phyloP scores from a whole-genome alignment of 1,140 invertebrate species.

The Cecropterus lyciades region DNA sequence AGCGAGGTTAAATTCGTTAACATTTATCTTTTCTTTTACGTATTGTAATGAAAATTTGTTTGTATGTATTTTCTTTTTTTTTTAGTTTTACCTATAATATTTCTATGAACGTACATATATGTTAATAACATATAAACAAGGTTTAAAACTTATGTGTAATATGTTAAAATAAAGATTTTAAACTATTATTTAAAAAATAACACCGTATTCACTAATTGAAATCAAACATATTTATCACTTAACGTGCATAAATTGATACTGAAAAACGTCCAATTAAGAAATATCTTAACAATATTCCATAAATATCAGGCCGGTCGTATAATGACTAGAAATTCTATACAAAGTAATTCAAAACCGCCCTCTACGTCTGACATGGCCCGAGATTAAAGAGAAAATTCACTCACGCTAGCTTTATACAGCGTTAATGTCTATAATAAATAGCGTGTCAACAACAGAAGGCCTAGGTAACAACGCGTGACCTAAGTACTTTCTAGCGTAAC shows the following conservation, averaged over 20 bases:
- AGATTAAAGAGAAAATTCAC: constrained; percentile 1
- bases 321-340: neutral
- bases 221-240: neutral
- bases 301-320: neutral
- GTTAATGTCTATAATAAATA: constrained; percentile 9
- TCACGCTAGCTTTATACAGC: neutral
- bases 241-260: too few relatives aligned
- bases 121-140: too few relatives aligned
- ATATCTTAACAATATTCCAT: neutral
- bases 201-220: neutral
- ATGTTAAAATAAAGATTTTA: too few relatives aligned
- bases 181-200: too few relatives aligned
- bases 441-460: constrained; percentile 8
- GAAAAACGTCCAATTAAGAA: too few relatives aligned
- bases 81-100: neutral
- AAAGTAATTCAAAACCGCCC: neutral
- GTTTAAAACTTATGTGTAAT: too few relatives aligned
- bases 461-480: constrained; percentile 12
- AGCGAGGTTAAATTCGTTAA: neutral
- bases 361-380: neutral
- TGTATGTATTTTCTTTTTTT: neutral
- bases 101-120: neutral
- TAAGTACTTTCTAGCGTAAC: constrained; percentile 19
- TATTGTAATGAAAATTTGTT: neutral
- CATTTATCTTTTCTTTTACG: neutral